These are phyloP conservation scores for Bombyx huttoni DNA, from an alignment of 2,888 invertebrate genomes.

Conservation along the genomic window DNA sequence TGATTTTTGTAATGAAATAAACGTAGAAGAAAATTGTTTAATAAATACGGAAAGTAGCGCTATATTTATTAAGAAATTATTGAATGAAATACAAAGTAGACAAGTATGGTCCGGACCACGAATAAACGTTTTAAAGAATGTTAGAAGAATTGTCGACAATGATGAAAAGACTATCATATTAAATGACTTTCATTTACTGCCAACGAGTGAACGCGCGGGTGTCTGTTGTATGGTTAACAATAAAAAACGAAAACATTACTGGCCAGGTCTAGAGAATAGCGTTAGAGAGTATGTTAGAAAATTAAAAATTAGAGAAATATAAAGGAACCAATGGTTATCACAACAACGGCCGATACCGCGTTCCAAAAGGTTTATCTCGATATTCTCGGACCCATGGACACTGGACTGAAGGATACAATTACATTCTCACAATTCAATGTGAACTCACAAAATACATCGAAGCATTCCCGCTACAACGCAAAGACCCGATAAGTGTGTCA, in stretches of 20 bases:
- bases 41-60: not conserved
- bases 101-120: slow-evolving; percentile 9
- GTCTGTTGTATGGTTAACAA: slow-evolving; percentile 4
- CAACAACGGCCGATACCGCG: slow-evolving; percentile 4
- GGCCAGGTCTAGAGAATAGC: slow-evolving; percentile 1
- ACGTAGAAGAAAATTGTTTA: slow-evolving; percentile 10
- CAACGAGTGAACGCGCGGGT: slow-evolving; percentile 2
- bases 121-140: slow-evolving; percentile 8
- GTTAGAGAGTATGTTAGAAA: too few relatives aligned
- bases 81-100: slow-evolving; percentile 2
- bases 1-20: not conserved
- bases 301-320: not conserved
- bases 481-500: slow-evolving; percentile 2
- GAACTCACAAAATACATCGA: slow-evolving; percentile 4
- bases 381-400: not conserved
- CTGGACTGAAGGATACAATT: not conserved
- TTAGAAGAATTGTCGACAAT: too few relatives aligned
- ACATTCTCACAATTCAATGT: slow-evolving; percentile 6
- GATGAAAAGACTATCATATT: not conserved
- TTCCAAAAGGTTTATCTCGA: slow-evolving; percentile 2
- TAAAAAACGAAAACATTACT: slow-evolving; percentile 2
- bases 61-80: slow-evolving; percentile 3
- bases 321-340: slow-evolving; percentile 1
- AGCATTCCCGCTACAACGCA: slow-evolving; percentile 3
- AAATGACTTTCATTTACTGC: slow-evolving; percentile 1